Evolutionary conservation across 2,113 vertebrate genomes (phyloP), one percentile per base, ranked within the genome.

Genomic region (Benitochromis conjunctus): DNA sequence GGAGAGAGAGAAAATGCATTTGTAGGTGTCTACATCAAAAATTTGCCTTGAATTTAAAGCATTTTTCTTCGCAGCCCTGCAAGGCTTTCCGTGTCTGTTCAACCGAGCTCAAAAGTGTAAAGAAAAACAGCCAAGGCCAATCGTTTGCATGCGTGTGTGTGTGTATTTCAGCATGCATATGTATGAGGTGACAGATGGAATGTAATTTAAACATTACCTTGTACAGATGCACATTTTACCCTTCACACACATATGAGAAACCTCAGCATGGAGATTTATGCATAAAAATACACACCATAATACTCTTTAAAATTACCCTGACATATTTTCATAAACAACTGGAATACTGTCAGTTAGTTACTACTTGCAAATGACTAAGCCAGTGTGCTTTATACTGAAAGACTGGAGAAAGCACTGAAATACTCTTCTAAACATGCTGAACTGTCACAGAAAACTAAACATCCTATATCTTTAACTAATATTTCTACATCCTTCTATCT

Each of bases 171-270:
- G 48, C 48, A 88, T 92, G 86, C 81, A 90, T 94, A 91, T 93
- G 82, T 53, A 92, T 88, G 86, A 89, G 91, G 29, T 10, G 78
- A 82, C 91, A 92, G 92, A 92, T 91, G 89, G 88, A 38, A 64
- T 51, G 89, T 84, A 62, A 86, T 89, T 85, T 90, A 89, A 91
- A 87, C 71, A 81, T 89, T 89, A 91, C 85, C 89, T 90, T 86
- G 88, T 84, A 78, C 88, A 87, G 90, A 86, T 84, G 84, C 82
- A 86, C 26, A 21, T 64, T 91, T 90, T 64, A 88, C 26, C 60
- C 76, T 81, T 85, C 56, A 83, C 85, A 77, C 46, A 69, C 4
- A 82, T 5, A 41, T 7, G 51, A 69, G 24, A 57, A 31, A 9
- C 24, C 14, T 78, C 10, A 13, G 64, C 58, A 24, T 29, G 53